Conservation (phyloP, 2,888 invertebrate genomes). For the Brachyopa scutellaris region DNA sequence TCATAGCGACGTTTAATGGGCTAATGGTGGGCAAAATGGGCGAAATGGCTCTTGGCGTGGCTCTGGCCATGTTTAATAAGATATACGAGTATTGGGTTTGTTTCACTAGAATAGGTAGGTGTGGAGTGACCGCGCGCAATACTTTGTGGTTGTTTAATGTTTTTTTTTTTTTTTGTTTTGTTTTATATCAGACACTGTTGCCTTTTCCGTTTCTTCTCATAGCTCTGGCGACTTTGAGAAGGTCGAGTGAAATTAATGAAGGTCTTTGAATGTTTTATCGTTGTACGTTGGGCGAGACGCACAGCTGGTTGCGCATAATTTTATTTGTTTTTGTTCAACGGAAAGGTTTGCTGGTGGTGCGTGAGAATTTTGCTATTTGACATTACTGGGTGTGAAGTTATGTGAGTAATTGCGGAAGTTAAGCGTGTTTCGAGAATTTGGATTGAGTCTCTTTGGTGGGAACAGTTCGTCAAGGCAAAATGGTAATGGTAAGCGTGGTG, state of each 20-base stretch:
- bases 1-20: constrained; percentile 32
- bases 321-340: too few species aligned
- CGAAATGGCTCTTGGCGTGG: constrained; percentile 45
- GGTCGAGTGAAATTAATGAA: constrained; percentile 58
- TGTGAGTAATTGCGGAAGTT: constrained; percentile 42
- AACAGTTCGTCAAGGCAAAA: not conserved
- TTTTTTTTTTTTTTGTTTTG: constrained; percentile 28
- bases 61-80: constrained; percentile 31
- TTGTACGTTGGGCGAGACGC: not conserved
- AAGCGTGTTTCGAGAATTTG: not conserved
- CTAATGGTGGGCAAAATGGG: constrained; percentile 33
- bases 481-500: not conserved
- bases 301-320: constrained; percentile 22
- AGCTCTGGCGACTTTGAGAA: constrained; percentile 56
- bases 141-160: constrained; percentile 23
- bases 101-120: constrained; percentile 25
- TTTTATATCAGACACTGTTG: too few species aligned
- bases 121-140: constrained; percentile 30
- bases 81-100: constrained; percentile 34
- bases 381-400: constrained; percentile 20
- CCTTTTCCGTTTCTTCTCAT: not conserved
- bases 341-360: constrained; percentile 39
- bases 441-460: constrained; percentile 11
- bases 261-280: constrained; percentile 51
- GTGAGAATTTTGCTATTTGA: constrained; percentile 27